These are phyloP conservation scores for Argyrosomus japonicus DNA, from an alignment of 2,113 vertebrate species.

Conservation along the genomic window DNA sequence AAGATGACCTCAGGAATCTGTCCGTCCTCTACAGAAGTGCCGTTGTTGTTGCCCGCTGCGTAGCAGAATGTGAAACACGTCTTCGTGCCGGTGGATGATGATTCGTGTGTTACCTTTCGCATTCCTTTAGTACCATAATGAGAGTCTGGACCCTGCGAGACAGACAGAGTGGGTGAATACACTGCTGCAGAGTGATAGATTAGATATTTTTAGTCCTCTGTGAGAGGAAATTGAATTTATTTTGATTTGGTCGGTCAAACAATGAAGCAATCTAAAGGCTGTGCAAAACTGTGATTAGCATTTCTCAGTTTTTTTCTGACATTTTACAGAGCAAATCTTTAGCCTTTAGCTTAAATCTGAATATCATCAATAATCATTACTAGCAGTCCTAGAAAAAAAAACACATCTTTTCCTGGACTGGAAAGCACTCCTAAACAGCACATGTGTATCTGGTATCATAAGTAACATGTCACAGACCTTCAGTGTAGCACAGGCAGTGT, in stretches of 20 bases:
- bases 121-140: constrained; percentile 98
- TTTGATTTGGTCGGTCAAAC: not conserved
- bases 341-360: no score
- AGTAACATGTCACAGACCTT: constrained; percentile 84
- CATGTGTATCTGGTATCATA: not conserved
- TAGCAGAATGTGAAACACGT: constrained; percentile 99
- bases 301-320: no score
- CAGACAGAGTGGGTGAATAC: constrained; percentile 5
- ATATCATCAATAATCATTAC: not conserved
- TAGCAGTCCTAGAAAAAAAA: not conserved
- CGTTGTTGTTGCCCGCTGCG: constrained; percentile 97
- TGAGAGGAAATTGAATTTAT: not conserved
- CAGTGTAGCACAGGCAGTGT: constrained; percentile 95
- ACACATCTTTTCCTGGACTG: not conserved
- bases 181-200: not conserved
- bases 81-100: constrained; percentile 93
- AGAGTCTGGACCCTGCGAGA: constrained; percentile 92
- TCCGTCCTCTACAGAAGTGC: constrained; percentile 97
- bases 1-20: constrained; percentile 99
- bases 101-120: constrained; percentile 96
- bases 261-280: not conserved
- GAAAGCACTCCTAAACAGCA: not conserved
- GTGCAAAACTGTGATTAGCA: no score
- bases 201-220: not conserved
- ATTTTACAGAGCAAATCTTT: no score